Base-by-base conservation (phyloP, 2,797 vertebrate species). In the Sarcophilus harrisii region DNA sequence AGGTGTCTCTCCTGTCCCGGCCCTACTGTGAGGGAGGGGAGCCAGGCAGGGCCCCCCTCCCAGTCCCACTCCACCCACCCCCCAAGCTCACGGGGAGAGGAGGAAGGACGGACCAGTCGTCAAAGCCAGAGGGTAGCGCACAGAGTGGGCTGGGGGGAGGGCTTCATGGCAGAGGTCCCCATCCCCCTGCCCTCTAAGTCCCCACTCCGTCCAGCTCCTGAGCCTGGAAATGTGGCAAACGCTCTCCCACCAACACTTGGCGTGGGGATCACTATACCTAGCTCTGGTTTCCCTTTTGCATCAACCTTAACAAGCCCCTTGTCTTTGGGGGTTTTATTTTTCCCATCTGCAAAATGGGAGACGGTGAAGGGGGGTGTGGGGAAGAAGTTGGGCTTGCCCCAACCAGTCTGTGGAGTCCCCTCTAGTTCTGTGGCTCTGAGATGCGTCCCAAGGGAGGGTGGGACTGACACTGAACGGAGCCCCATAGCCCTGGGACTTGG, bases 1-100 rank as follows among this genome's bases (percentile, higher is more conserved):
- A 99, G 99, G 99, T 99, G 99, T 99, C 98, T 97, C 96, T 97
- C 96, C 97, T 98, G 98, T 95, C 97, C 95, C 96, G 38, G 94
- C 93, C 98, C 98, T 98, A 97, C 96, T 96, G 98, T 98, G 96
- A 97, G 96, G 97, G 98, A 95, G 95, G 94, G 73, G 93, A 96
- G 95, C 87, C 93, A 14, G 97, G 93, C 96, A 92, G 97, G 97
- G 98, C 98, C 98, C 97, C 95, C 90, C 73, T 87, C 73, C 73
- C 38, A 49, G 73, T 28, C 73, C 38, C 73, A 87, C 66, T 87
- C 38, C 38, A 49, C 73, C 21, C 3, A 21, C 73, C 73, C 73
- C 73, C 73, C 73, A 45, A 45, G 21, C 24, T 87, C 73, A 87
- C 0, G 73, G 73, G 73, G 73, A 87, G 59, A 55, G 24, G 18